A percentile compares a stretch with the other conserved stretches of the same genome.
phyloP scores from a whole-genome alignment of 2,888 invertebrate genomes.

The Drosophila quinaria region DNA sequence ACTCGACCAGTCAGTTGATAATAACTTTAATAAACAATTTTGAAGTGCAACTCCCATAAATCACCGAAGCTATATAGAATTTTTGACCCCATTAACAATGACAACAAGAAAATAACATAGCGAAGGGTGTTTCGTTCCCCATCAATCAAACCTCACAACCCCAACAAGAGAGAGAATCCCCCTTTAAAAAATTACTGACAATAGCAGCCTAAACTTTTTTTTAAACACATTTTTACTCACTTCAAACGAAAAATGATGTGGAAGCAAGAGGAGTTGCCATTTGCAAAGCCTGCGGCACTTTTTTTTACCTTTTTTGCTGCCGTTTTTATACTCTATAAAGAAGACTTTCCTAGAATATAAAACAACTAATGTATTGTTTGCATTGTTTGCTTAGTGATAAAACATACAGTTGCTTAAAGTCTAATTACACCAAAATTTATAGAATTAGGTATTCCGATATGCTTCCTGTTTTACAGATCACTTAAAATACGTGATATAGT shows the following conservation, averaged over 20 bases:
- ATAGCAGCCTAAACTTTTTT: constrained; percentile 54
- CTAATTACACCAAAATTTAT: too few relatives aligned
- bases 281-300: constrained; percentile 36
- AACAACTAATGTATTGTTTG: too few relatives aligned
- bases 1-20: constrained; percentile 33
- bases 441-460: too few relatives aligned
- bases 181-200: constrained; percentile 47
- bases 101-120: constrained; percentile 30
- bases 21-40: constrained; percentile 60
- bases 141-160: constrained; percentile 8
- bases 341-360: too few relatives aligned
- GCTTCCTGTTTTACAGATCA: too few relatives aligned
- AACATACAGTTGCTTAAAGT: too few relatives aligned
- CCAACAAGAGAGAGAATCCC: constrained; percentile 1
- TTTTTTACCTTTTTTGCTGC: constrained; percentile 22
- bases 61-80: constrained; percentile 34
- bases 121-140: constrained; percentile 30
- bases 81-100: constrained; percentile 67
- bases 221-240: constrained; percentile 63
- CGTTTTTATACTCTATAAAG: constrained; percentile 13
- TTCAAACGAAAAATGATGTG: constrained; percentile 54
- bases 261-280: constrained; percentile 50
- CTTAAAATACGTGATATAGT: too few relatives aligned
- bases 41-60: constrained; percentile 57
- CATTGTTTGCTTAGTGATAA: too few relatives aligned